phyloP scores from a whole-genome alignment of 2,888 invertebrate genomes.

The Troides aeacus region DNA sequence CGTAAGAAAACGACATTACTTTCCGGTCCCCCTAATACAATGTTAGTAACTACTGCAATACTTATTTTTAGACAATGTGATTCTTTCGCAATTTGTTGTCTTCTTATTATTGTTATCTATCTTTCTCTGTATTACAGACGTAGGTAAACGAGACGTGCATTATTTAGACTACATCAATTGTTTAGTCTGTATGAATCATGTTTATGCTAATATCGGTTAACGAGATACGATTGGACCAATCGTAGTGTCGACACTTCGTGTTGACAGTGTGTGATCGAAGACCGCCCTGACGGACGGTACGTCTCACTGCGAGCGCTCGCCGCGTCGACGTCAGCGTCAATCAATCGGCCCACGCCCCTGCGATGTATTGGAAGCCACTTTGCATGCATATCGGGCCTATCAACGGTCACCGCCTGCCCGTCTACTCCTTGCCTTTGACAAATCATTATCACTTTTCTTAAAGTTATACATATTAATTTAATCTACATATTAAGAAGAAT shows the following conservation, averaged over 20 bases:
- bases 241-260: slow-evolving; percentile 57
- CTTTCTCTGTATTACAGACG: neutral
- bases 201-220: slow-evolving; percentile 20
- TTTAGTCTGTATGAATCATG: slow-evolving; percentile 14
- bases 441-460: slow-evolving; percentile 50
- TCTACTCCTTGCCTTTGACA: slow-evolving; percentile 63
- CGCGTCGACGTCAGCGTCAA: slow-evolving; percentile 73
- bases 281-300: slow-evolving; percentile 62
- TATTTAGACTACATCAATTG: neutral
- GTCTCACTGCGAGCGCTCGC: slow-evolving; percentile 51
- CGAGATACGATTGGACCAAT: slow-evolving; percentile 61
- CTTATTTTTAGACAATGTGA: neutral
- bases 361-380: slow-evolving; percentile 74
- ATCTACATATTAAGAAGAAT: no score
- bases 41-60: no score
- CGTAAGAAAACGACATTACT: no score
- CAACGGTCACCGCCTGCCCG: slow-evolving; percentile 58
- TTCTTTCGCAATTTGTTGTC: neutral
- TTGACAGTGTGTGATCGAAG: slow-evolving; percentile 67
- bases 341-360: slow-evolving; percentile 72
- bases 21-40: no score
- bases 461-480: slow-evolving; percentile 3
- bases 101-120: neutral
- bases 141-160: neutral
- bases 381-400: slow-evolving; percentile 71